Evolutionary conservation across 2,113 vertebrate genomes (phyloP), one percentile per base, ranked within the genome.

Genomic region (Condylura cristata): DNA sequence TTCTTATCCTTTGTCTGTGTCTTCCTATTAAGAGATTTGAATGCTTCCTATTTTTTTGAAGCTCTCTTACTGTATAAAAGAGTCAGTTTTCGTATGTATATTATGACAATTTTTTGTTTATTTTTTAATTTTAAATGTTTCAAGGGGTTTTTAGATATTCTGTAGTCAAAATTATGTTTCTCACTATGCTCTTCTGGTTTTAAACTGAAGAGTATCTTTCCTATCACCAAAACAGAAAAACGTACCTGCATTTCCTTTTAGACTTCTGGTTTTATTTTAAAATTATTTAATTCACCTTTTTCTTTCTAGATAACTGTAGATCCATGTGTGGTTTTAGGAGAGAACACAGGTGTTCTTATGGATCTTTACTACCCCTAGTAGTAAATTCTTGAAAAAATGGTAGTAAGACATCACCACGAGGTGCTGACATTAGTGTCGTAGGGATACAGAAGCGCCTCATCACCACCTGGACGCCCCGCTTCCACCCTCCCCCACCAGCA

Each of bases 51-150:
- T 60, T 22, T 66, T 37, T 26, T 10, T 18, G 37, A 66, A 14
- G 30, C 8, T 66, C 13, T 44, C 28, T 48, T 75, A 68, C 6
- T 32, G 32, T 39, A 48, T 30, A 7, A 46, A 46, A 32, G 39
- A 75, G 63, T 75, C 24, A 56, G 22, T 88, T 78, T 34, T 28
- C 44, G 41, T 5, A 6, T 39, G 1, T 18, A 46, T 8, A 56
- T 13, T 71, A 5, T 78, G 44, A 91, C 58, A 41, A n/a, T 51
- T 24, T 53, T 80, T 37, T 16, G 20, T 16, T 92, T 22, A 39
- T 24, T 72, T 56, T 56, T 56, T 18, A 65, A 65, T 72, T 83
- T 92, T 79, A 89, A 79, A 30, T 32, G 65, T 72, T 79, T 16
- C 46, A 56, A 46, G n/a, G 18, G 14, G 11, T 5, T 72, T 34